phyloP scores from a whole-genome alignment of 2,113 vertebrate species.

The Damaliscus lunatus region DNA sequence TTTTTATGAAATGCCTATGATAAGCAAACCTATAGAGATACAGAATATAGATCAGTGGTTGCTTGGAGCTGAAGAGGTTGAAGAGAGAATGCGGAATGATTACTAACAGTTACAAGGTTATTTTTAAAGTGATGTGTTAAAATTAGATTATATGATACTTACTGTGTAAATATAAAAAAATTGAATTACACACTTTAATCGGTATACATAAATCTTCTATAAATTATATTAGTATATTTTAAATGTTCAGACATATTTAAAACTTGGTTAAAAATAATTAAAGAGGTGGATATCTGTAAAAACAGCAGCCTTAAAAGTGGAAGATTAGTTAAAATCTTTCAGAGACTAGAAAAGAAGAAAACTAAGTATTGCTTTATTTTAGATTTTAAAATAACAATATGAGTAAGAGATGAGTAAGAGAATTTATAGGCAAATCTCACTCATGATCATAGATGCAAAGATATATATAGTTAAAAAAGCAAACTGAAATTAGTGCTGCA shows the following conservation, averaged over 20 bases:
- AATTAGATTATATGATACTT: background rate
- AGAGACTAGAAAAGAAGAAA: background rate
- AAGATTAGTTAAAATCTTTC: background rate
- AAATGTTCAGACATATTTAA: background rate
- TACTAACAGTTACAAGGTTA: background rate
- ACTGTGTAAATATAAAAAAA: background rate
- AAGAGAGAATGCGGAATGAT: background rate
- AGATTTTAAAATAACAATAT: background rate
- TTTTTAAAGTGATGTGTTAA: background rate
- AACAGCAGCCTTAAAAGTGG: background rate
- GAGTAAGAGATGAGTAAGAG: background rate
- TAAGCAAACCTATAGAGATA: background rate
- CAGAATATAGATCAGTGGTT: background rate
- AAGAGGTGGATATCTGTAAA: background rate
- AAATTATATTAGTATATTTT: background rate
- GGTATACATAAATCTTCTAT: background rate
- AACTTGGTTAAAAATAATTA: background rate
- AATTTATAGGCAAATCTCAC: background rate
- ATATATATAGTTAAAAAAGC: background rate
- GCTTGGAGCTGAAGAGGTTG: background rate
- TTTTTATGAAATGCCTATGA: background rate
- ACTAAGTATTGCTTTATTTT: background rate
- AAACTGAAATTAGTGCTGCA: background rate
- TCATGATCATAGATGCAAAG: background rate
- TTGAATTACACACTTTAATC: background rate